Percentiles rank a stretch among this genome's conserved stretches.
phyloP scores from a whole-genome alignment of 1,140 invertebrate genomes.

The Drosophila guanche region DNA sequence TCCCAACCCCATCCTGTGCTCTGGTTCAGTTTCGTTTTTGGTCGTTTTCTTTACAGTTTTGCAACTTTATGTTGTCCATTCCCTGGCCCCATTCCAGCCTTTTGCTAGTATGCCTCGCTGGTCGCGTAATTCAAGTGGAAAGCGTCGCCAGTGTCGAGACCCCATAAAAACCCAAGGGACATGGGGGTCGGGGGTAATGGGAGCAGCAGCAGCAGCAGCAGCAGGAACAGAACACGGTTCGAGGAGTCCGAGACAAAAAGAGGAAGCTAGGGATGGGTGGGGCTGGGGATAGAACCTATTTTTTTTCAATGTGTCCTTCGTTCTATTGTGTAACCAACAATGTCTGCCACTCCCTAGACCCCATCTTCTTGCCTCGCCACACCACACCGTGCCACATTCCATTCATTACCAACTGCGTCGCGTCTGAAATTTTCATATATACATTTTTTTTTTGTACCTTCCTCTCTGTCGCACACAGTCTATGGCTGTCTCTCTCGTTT shows the following conservation, averaged over 20 bases:
- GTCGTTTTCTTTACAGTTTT: slow-evolving; percentile 37
- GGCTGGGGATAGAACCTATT: slow-evolving; percentile 35
- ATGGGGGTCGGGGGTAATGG: not conserved
- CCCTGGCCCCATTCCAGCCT: slow-evolving; percentile 19
- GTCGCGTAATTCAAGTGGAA: slow-evolving; percentile 76
- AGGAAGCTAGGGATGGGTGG: not conserved
- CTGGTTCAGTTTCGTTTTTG: slow-evolving; percentile 12
- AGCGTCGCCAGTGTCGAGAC: slow-evolving; percentile 59
- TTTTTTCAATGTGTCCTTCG: slow-evolving; percentile 46
- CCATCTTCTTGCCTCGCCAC: not conserved
- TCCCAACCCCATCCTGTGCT: not conserved
- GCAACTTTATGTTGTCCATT: slow-evolving; percentile 68
- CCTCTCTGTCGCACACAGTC: not conserved
- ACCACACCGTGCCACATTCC: slow-evolving; percentile 16
- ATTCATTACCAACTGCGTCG: slow-evolving; percentile 69
- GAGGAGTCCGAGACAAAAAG: slow-evolving; percentile 52
- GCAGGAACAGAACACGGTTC: slow-evolving; percentile 39
- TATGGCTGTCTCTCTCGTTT: slow-evolving; percentile 48
- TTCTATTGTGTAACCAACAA: slow-evolving; percentile 44
- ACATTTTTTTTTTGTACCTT: slow-evolving; percentile 46
- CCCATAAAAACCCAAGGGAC: slow-evolving; percentile 68
- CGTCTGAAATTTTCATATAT: slow-evolving; percentile 80
- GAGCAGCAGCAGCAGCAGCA: too few species aligned
- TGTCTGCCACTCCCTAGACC: slow-evolving; percentile 48
- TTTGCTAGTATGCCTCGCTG: slow-evolving; percentile 61